phyloP scores from a whole-genome alignment of 2,888 invertebrate genomes.

The Orchestes rusci region DNA sequence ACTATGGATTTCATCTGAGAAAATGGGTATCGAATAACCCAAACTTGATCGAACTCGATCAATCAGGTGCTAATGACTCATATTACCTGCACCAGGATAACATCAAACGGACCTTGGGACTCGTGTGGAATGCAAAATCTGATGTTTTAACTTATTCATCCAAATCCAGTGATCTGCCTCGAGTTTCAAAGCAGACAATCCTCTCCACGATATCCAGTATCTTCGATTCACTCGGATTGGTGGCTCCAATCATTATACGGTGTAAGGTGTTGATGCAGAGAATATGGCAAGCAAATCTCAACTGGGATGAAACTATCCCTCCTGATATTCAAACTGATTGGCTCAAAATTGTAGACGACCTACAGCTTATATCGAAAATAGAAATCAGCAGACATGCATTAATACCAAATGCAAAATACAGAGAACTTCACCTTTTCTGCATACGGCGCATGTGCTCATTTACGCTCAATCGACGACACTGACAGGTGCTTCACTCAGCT shows the following conservation, averaged over 20 bases:
- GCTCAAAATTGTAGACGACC: background rate
- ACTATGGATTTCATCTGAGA: slow-evolving; percentile 10
- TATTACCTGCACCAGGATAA: background rate
- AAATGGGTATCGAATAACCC: slow-evolving; percentile 13
- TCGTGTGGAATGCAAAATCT: background rate
- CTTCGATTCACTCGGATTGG: slow-evolving; percentile 3
- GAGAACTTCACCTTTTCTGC: slow-evolving; percentile 21
- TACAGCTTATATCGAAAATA: background rate
- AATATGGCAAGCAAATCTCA: background rate
- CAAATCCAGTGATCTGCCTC: too few species aligned
- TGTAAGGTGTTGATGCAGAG: slow-evolving; percentile 4
- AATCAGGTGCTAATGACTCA: background rate
- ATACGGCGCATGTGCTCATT: slow-evolving; percentile 17
- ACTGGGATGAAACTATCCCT: slow-evolving; percentile 3
- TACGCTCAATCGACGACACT: slow-evolving; percentile 2
- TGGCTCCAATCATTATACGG: background rate
- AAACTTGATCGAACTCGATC: background rate
- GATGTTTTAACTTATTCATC: background rate
- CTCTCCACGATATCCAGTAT: background rate
- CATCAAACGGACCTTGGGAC: background rate
- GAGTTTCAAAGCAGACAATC: background rate
- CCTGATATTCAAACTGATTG: background rate
- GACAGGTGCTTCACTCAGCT: slow-evolving; percentile 2
- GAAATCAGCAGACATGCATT: background rate
- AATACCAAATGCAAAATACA: background rate